Conservation (phyloP, 2,113 vertebrate genomes). For the Pachycephala philippinensis region DNA sequence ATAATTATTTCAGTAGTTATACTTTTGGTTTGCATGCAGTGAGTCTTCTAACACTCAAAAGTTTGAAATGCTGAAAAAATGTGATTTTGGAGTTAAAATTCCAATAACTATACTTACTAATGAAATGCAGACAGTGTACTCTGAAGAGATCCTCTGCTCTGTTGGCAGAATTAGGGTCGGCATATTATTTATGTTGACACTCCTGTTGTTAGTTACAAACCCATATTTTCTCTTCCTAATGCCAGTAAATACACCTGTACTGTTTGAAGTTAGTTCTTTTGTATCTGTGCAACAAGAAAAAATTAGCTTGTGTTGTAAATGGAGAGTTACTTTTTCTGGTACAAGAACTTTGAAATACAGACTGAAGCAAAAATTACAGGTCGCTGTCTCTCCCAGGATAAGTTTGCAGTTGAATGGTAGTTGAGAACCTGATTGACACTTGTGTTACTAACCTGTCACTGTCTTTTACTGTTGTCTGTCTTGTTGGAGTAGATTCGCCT, state of each 20-base stretch:
- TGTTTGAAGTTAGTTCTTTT: background rate
- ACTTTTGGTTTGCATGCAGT: background rate
- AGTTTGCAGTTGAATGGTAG: background rate
- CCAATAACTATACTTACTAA: background rate
- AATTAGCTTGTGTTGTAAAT: background rate
- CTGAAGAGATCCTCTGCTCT: background rate
- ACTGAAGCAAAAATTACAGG: background rate
- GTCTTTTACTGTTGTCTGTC: background rate
- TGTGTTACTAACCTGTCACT: background rate
- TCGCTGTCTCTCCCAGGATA: background rate
- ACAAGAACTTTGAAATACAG: background rate
- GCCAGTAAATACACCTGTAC: background rate
- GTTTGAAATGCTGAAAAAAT: background rate
- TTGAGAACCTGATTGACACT: background rate
- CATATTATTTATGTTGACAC: background rate
- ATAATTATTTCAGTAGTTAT: background rate
- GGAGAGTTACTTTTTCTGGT: background rate
- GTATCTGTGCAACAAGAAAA: background rate
- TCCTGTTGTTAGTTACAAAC: background rate
- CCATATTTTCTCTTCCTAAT: background rate
- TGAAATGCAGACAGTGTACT: background rate
- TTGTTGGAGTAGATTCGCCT: background rate
- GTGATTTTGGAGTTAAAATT: background rate
- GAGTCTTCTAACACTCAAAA: background rate
- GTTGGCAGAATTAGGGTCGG: background rate